phyloP scores from a whole-genome alignment of 2,888 invertebrate species.

The Eledona agricola region DNA sequence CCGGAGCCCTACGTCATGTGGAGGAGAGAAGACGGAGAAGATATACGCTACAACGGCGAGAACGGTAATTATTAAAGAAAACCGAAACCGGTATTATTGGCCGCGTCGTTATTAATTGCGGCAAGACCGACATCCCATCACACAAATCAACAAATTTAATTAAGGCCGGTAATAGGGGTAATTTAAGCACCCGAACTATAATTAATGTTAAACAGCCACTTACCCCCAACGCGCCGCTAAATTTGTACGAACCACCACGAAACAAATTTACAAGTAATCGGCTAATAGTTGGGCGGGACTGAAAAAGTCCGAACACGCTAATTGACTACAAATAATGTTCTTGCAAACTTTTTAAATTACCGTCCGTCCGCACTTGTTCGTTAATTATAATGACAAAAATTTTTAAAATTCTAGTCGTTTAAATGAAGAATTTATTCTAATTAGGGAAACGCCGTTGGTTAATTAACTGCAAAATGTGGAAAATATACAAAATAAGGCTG shows the following conservation, averaged over 20 bases:
- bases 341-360: constrained; percentile 10
- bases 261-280: constrained; percentile 18
- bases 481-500: not conserved
- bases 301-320: constrained; percentile 10
- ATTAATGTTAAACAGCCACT: constrained; percentile 27
- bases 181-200: constrained; percentile 26
- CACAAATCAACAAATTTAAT: constrained; percentile 30
- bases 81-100: constrained; percentile 11
- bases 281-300: constrained; percentile 2
- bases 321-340: constrained; percentile 10
- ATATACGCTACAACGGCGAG: constrained; percentile 90
- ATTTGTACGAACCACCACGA: constrained; percentile 11
- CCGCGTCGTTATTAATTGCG: too few species aligned
- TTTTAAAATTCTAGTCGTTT: constrained; percentile 5
- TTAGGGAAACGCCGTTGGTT: constrained; percentile 7
- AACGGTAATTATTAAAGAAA: constrained; percentile 74
- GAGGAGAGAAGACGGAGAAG: constrained; percentile 88
- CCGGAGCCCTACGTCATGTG: constrained; percentile 94
- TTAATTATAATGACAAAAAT: constrained; percentile 6
- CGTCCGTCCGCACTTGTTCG: too few species aligned
- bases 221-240: constrained; percentile 10
- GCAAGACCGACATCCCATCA: constrained; percentile 15
- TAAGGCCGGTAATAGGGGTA: constrained; percentile 18
- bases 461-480: constrained; percentile 1
- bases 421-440: constrained; percentile 19